These are phyloP conservation scores for Pharmacophagus antenor DNA, from an alignment of 2,888 invertebrate species.

Conservation along the genomic window DNA sequence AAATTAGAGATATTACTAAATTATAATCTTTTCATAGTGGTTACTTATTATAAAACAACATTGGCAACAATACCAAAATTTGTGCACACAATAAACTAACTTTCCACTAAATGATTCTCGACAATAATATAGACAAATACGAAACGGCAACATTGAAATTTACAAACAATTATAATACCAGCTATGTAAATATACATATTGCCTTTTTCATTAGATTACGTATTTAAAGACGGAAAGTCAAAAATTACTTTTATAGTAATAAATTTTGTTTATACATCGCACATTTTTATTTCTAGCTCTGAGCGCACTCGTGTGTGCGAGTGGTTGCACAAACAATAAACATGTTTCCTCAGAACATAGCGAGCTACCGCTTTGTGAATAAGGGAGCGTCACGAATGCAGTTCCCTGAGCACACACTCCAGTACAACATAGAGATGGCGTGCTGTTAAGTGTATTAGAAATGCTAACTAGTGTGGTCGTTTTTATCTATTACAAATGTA, in stretches of 20 bases:
- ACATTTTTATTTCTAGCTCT: constrained; percentile 9
- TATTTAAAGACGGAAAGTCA: neutral
- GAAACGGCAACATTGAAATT: no score
- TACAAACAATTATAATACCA: no score
- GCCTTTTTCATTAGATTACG: neutral
- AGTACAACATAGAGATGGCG: constrained; percentile 5
- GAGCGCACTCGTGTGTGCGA: constrained; percentile 11
- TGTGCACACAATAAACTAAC: no score
- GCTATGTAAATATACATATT: no score
- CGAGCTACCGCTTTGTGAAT: constrained; percentile 9
- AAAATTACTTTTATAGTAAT: constrained; percentile 1
- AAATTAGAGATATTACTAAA: no score
- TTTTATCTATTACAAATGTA: neutral
- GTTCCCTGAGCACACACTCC: constrained; percentile 10
- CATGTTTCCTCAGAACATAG: constrained; percentile 23
- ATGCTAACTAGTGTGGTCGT: constrained; percentile 17
- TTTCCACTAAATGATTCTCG: neutral
- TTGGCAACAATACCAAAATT: no score
- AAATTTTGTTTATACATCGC: constrained; percentile 1
- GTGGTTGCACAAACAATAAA: constrained; percentile 29
- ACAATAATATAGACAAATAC: no score
- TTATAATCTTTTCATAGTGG: neutral
- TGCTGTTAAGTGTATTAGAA: constrained; percentile 8
- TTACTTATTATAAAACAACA: no score
- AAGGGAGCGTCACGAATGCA: constrained; percentile 15